Conservation (phyloP, 2,888 invertebrate species). For the Diplolepis rosae region DNA sequence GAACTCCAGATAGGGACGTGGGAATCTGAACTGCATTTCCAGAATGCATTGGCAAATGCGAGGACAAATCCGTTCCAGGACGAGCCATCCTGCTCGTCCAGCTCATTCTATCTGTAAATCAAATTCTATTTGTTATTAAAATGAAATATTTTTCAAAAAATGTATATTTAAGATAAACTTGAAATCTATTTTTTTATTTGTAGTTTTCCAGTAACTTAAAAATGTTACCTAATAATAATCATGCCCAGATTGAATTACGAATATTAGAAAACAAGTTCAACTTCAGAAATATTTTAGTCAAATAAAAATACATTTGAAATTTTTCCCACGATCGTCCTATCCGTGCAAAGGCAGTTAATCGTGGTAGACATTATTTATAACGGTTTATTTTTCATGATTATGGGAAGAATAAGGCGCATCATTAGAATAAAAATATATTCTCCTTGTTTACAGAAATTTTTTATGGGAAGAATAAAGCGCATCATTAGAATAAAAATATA, state of each 20-base stretch:
- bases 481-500: not conserved
- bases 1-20: not conserved
- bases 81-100: constrained; percentile 57
- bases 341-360: not conserved
- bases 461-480: not conserved
- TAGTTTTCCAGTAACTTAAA: too few relatives aligned
- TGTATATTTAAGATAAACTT: too few relatives aligned
- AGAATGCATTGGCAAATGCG: constrained; percentile 48
- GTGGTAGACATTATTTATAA: not conserved
- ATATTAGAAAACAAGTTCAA: too few relatives aligned
- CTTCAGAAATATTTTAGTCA: too few relatives aligned
- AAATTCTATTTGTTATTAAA: not conserved
- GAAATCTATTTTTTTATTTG: too few relatives aligned
- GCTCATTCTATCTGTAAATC: constrained; percentile 40
- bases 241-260: too few relatives aligned
- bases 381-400: not conserved
- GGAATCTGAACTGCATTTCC: constrained; percentile 28
- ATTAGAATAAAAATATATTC: not conserved
- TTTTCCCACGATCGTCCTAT: not conserved
- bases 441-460: too few relatives aligned
- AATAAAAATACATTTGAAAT: too few relatives aligned
- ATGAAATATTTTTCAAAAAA: not conserved
- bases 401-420: not conserved
- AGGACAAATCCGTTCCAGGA: constrained; percentile 57
- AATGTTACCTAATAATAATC: too few relatives aligned